Conservation (phyloP, 1,140 invertebrate species). For the Vanessa tameamea region DNA sequence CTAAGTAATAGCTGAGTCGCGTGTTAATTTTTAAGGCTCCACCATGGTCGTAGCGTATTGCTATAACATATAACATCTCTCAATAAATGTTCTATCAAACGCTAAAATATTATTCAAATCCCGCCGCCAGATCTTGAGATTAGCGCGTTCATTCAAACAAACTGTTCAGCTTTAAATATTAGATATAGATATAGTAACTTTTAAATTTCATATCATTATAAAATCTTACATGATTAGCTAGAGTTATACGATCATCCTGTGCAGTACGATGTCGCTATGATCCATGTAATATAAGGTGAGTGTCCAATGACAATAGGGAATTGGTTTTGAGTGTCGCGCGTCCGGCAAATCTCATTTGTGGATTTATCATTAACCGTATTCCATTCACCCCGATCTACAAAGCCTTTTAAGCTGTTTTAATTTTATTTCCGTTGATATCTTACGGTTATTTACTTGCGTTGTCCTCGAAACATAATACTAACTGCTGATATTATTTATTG, state of each 20-base stretch:
- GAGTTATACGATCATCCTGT: slow-evolving; percentile 1
- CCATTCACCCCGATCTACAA: slow-evolving; percentile 69
- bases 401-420: slow-evolving; percentile 76
- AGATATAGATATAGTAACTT: too few species aligned
- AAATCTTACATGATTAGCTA: not conserved
- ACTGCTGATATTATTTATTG: slow-evolving; percentile 21
- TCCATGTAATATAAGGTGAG: slow-evolving; percentile 74
- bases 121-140: too few species aligned
- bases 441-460: slow-evolving; percentile 58
- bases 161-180: too few species aligned
- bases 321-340: slow-evolving; percentile 75
- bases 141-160: too few species aligned
- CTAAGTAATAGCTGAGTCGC: too few species aligned
- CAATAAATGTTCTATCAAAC: too few species aligned
- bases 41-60: too few species aligned
- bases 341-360: slow-evolving; percentile 80
- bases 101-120: too few species aligned
- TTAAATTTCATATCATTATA: too few species aligned
- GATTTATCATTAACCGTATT: slow-evolving; percentile 81
- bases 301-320: slow-evolving; percentile 71
- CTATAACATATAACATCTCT: too few species aligned
- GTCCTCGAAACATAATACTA: slow-evolving; percentile 20
- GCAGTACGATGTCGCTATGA: slow-evolving; percentile 48
- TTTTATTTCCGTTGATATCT: slow-evolving; percentile 73
- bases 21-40: too few species aligned